Percentiles rank a stretch among this genome's conserved stretches.
Conservation (phyloP, 2,797 vertebrate genomes). For the Amazonetta brasiliensis region DNA sequence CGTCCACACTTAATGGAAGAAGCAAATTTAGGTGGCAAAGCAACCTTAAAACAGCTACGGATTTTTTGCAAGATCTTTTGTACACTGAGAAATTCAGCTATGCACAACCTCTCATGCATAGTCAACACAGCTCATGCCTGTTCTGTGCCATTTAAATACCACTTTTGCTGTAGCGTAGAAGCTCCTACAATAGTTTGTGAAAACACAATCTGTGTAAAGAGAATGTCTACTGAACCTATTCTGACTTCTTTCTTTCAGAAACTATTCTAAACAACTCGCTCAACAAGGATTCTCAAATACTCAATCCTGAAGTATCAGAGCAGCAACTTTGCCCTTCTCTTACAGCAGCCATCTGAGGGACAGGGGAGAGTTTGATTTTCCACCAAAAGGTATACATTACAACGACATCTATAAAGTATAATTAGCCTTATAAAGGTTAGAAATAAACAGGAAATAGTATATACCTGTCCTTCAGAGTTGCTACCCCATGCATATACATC, state of each 20-base stretch:
- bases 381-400: not conserved
- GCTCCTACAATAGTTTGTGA: not conserved
- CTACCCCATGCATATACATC: conserved; percentile 88
- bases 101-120: not conserved
- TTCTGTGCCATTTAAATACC: not conserved
- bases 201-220: not conserved
- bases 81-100: not conserved
- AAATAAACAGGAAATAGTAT: not conserved
- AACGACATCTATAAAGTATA: not conserved
- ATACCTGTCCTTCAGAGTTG: conserved; percentile 87
- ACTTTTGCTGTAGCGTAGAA: not conserved
- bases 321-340: not conserved
- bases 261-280: not conserved
- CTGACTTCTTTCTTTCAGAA: not conserved
- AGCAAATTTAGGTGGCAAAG: not conserved
- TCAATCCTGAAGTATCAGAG: not conserved
- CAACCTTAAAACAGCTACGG: not conserved
- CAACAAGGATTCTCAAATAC: not conserved
- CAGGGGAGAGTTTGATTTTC: not conserved
- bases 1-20: rapidly evolving
- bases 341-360: no score
- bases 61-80: not conserved
- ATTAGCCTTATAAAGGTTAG: rapidly evolving
- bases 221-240: not conserved
- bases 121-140: not conserved